These are phyloP conservation scores for Polymixis flavicincta DNA, from an alignment of 2,888 invertebrate species.

Conservation along the genomic window DNA sequence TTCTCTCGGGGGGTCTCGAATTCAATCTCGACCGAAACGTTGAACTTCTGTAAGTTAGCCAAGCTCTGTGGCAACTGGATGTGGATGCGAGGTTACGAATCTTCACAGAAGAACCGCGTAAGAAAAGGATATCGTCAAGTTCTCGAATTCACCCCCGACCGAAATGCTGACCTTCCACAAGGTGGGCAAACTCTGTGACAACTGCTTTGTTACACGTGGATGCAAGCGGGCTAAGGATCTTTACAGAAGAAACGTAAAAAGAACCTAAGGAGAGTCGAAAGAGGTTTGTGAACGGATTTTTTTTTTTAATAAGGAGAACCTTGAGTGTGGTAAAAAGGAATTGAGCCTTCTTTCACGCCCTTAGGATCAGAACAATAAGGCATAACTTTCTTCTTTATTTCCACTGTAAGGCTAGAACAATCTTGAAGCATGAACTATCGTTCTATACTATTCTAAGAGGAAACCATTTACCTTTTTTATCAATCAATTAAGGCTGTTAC, in stretches of 20 bases:
- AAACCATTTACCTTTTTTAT: no score
- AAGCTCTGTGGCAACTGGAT: slow-evolving; percentile 9
- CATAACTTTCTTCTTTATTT: no score
- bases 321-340: no score
- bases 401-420: not conserved
- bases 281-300: no score
- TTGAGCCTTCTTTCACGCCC: no score
- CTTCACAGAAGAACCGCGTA: not conserved
- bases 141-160: not conserved
- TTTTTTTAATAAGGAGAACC: no score
- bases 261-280: no score
- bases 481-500: no score
- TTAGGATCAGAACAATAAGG: no score
- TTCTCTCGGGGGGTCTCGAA: no score
- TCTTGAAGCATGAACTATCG: not conserved
- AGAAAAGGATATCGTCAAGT: not conserved
- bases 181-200: not conserved
- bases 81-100: slow-evolving; percentile 6
- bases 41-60: not conserved
- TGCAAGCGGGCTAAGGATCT: not conserved
- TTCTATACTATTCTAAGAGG: not conserved
- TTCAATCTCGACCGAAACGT: not conserved
- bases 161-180: not conserved
- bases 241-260: no score
- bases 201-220: slow-evolving; percentile 9